Evolutionary conservation across 2,113 vertebrate genomes (phyloP).

Genomic region (Epinephelus cyanopodus): DNA sequence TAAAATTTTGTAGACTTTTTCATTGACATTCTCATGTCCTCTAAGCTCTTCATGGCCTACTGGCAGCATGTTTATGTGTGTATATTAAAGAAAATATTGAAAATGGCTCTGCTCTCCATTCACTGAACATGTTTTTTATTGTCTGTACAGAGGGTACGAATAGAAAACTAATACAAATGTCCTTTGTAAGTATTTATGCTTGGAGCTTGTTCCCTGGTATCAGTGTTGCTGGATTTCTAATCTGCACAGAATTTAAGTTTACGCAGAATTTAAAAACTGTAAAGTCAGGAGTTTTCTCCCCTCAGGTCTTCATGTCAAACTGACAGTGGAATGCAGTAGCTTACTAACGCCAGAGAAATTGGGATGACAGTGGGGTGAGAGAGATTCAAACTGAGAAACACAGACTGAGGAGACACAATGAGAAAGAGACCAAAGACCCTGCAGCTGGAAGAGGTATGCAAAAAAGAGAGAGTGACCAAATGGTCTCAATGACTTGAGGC

Average conservation of each 20-base stretch:
- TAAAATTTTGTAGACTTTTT: no score
- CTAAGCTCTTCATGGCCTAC: no score
- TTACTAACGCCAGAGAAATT: neutral
- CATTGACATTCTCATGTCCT: no score
- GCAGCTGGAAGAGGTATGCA: slow-evolving; percentile 6
- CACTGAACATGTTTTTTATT: no score
- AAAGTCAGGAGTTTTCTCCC: neutral
- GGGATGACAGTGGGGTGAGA: neutral
- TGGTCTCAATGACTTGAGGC: slow-evolving; percentile 24
- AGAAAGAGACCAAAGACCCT: neutral
- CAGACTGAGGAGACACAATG: neutral
- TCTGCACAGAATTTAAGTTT: neutral
- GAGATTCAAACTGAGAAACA: slow-evolving; percentile 8
- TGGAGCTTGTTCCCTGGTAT: neutral
- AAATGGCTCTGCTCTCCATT: no score
- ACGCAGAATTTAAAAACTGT: no score
- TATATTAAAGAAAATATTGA: no score
- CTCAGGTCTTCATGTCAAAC: slow-evolving; percentile 21
- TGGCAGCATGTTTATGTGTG: no score
- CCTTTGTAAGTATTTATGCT: neutral
- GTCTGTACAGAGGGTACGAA: no score
- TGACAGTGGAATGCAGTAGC: slow-evolving; percentile 40
- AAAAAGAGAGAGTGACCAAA: neutral
- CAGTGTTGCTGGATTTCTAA: neutral
- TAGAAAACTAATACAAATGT: neutral